phyloP scores from a whole-genome alignment of 2,888 invertebrate genomes.

The Reticulitermes lucifugus region DNA sequence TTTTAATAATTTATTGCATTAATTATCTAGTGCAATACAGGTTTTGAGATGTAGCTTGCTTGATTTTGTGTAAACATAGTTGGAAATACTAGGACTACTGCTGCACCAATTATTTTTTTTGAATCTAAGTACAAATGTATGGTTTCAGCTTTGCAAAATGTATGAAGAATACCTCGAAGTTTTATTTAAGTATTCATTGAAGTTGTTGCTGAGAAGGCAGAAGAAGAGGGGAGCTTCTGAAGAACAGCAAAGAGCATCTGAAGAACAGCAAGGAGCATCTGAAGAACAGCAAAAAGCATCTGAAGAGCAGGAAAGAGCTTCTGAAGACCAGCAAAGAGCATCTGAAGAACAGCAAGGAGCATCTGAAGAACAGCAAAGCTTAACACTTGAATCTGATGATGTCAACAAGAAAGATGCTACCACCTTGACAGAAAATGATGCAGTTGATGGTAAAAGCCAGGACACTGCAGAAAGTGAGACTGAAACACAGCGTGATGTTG shows the following conservation, averaged over 20 bases:
- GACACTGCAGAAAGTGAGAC: conserved; percentile 51
- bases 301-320: not conserved
- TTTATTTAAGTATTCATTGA: conserved; percentile 60
- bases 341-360: not conserved
- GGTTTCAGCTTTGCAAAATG: conserved; percentile 75
- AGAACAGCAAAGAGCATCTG: not conserved
- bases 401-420: conserved; percentile 34
- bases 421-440: conserved; percentile 51
- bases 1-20: no score
- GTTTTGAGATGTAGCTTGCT: no score
- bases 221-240: not conserved
- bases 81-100: no score
- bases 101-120: no score
- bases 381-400: not conserved
- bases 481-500: not conserved
- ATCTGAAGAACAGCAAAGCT: conserved; percentile 8
- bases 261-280: not conserved
- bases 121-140: no score
- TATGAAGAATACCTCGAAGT: conserved; percentile 81
- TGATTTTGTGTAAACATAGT: no score
- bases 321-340: not conserved
- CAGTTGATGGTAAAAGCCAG: conserved; percentile 45
- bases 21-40: no score
- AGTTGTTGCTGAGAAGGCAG: conserved; percentile 45
- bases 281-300: not conserved